Evolutionary conservation across 2,888 invertebrate genomes (phyloP).

Genomic region (Plagiodera versicolora): DNA sequence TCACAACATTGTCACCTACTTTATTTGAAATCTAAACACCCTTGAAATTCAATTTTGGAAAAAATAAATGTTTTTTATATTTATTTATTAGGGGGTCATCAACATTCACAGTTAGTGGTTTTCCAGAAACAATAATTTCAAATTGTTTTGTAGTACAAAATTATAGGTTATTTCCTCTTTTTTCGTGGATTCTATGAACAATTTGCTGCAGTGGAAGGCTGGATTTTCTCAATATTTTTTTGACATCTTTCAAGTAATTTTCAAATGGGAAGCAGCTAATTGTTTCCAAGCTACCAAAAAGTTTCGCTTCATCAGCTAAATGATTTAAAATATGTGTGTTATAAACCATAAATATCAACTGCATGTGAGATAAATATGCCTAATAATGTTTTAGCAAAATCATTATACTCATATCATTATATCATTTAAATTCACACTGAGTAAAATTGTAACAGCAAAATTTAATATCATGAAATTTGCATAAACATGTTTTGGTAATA

Average conservation of each 20-base stretch:
- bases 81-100: neutral
- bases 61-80: constrained; percentile 3
- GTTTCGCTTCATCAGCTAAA: constrained; percentile 21
- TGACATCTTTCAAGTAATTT: constrained; percentile 19
- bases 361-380: constrained; percentile 17
- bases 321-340: constrained; percentile 22
- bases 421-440: constrained; percentile 21
- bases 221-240: constrained; percentile 21
- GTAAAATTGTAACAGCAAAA: constrained; percentile 31
- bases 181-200: constrained; percentile 10
- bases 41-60: neutral
- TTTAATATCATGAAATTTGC: constrained; percentile 31
- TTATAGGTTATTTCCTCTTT: neutral
- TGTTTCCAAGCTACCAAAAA: constrained; percentile 15
- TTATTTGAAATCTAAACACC: neutral
- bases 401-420: constrained; percentile 27
- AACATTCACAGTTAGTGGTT: neutral
- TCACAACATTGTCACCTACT: neutral
- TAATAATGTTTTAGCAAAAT: constrained; percentile 27
- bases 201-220: constrained; percentile 20
- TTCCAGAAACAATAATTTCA: neutral
- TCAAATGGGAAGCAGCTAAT: constrained; percentile 24
- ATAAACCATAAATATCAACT: constrained; percentile 20
- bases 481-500: constrained; percentile 24
- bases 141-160: neutral